Percentiles rank a stretch among this genome's conserved stretches.
Conservation (phyloP, 1,140 invertebrate genomes). For the Heliconius nattereri region DNA sequence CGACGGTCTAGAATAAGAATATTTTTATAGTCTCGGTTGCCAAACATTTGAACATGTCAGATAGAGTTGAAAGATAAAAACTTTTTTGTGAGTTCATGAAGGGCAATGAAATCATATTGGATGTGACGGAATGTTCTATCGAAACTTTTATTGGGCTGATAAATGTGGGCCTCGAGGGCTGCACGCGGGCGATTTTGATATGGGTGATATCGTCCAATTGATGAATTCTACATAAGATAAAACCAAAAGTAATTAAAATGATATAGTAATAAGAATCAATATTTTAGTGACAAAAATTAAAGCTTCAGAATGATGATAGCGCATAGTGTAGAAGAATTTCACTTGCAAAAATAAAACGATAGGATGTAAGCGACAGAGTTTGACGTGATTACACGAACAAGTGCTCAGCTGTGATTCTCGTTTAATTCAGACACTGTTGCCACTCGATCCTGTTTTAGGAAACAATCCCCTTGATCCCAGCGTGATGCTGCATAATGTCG, state of each 20-base stretch:
- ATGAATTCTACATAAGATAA: constrained; percentile 1
- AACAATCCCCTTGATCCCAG: constrained; percentile 77
- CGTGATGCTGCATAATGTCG: constrained; percentile 78
- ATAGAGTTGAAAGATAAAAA: neutral
- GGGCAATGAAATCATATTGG: constrained; percentile 65
- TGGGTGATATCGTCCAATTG: neutral
- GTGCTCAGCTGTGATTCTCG: constrained; percentile 54
- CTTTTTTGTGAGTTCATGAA: constrained; percentile 5
- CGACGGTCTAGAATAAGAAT: neutral
- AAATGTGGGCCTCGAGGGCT: constrained; percentile 61
- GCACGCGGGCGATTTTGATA: constrained; percentile 1
- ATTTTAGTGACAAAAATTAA: neutral
- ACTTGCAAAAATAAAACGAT: constrained; percentile 28
- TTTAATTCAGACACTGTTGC: constrained; percentile 68
- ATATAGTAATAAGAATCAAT: neutral
- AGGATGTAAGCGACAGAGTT: constrained; percentile 28
- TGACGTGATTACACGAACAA: constrained; percentile 54
- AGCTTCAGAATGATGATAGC: neutral
- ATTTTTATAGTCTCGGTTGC: neutral
- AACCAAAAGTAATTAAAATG: neutral
- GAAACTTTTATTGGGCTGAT: constrained; percentile 71
- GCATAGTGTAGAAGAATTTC: neutral
- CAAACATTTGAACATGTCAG: neutral
- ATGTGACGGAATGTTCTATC: constrained; percentile 67
- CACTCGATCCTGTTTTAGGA: constrained; percentile 75